These are phyloP conservation scores for Ophiodon elongatus DNA, from an alignment of 2,113 vertebrate species.

Conservation along the genomic window DNA sequence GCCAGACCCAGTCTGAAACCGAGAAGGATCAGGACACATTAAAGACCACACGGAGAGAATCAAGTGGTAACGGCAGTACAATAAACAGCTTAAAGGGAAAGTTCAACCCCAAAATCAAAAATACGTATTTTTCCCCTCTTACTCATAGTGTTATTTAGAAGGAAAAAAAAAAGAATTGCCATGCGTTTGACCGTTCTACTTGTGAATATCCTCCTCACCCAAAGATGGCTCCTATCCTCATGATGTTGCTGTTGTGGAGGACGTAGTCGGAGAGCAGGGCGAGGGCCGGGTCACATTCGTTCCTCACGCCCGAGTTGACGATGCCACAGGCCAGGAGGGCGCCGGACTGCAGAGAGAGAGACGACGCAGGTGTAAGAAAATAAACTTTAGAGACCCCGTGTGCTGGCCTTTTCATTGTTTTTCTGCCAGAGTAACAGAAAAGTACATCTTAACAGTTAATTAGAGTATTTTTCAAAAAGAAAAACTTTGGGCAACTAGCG, in stretches of 20 bases:
- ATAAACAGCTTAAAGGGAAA: too few relatives aligned
- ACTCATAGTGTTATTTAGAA: too few relatives aligned
- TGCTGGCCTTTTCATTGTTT: background rate
- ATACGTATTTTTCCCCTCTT: too few relatives aligned
- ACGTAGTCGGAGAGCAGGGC: slow-evolving; percentile 97
- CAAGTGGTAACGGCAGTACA: background rate
- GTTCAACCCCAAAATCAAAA: too few relatives aligned
- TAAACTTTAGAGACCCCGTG: background rate
- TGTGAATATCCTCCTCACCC: slow-evolving; percentile 85
- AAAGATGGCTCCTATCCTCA: slow-evolving; percentile 98
- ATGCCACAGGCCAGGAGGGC: slow-evolving; percentile 98
- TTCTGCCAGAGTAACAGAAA: background rate
- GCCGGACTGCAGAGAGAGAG: slow-evolving; percentile 86
- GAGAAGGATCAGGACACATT: slow-evolving; percentile 7
- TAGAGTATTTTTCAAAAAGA: too few relatives aligned
- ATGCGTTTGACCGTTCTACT: background rate
- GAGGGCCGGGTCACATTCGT: slow-evolving; percentile 97
- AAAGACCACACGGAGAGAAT: background rate
- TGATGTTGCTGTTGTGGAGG: slow-evolving; percentile 97
- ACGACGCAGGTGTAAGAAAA: background rate
- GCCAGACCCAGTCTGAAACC: slow-evolving; percentile 92
- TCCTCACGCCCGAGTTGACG: slow-evolving; percentile 97
- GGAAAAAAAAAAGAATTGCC: too few relatives aligned
- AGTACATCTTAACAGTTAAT: background rate
- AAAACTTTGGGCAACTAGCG: too few relatives aligned